Evolutionary conservation across 2,797 vertebrate species (phyloP), one percentile per base, ranked within the genome.

Genomic region (Neostethus bicornis): DNA sequence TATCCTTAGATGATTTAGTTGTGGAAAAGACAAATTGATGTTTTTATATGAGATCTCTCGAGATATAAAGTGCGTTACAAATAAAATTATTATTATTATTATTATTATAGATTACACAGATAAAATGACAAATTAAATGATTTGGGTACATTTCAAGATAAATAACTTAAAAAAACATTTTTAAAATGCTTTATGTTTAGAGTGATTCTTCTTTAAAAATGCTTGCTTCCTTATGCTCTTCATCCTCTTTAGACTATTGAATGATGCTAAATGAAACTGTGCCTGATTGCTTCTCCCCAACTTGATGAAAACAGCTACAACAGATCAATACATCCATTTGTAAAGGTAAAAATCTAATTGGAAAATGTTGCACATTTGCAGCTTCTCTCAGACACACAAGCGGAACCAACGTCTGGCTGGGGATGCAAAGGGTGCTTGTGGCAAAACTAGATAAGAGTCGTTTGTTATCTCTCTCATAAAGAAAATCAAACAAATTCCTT

Each of bases 341-440:
- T 63, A 79, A 86, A 81, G 80, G 80, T n/a, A n/a, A 39, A 75
- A 84, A 84, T 81, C 79, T 77, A 84, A 83, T 83, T 86, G 84
- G 72, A 81, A 85, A 85, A 79, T 77, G 77, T 73, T 80, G 46
- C 70, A 58, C 42, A 57, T 88, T 81, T 80, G 73, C 9, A 17
- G 13, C 47, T 12, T 53, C 61, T 55, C 66, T 32, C 48, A 71
- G 58, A 51, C 66, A 39, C 42, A 54, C 29, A 16, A 11, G 54
- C 50, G 51, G 46, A 66, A 10, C 26, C 26, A 10, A 23, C 48
- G 42, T 0, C 62, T 23, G 20, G 44, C 48, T 24, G 53, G 58
- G 31, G 29, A 25, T 31, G 52, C 50, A 61, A 21, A 77, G 72
- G 32, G 34, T 25, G 73, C 51, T 60, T 48, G 66, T 70, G 82